Conservation (phyloP, 2,888 invertebrate genomes). For the Harpalus rufipes region DNA sequence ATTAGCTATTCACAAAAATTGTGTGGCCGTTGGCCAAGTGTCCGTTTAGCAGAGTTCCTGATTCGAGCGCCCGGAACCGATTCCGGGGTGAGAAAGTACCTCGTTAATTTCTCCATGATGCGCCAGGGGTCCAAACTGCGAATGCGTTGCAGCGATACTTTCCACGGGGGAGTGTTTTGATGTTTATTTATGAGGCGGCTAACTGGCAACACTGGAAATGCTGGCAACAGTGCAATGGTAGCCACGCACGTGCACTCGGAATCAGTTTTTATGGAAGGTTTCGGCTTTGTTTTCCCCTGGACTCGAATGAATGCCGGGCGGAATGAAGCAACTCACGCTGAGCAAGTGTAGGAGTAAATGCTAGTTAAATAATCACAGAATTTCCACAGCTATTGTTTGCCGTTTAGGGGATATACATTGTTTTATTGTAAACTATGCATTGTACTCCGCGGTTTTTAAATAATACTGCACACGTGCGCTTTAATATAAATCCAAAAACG, state of each 20-base stretch:
- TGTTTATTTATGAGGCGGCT: slow-evolving; percentile 55
- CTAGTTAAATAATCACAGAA: slow-evolving; percentile 12
- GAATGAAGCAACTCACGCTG: background rate
- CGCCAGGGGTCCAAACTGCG: slow-evolving; percentile 13
- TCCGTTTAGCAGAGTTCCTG: slow-evolving; percentile 21
- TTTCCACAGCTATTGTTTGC: background rate
- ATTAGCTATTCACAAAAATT: slow-evolving; percentile 28
- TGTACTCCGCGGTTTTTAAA: background rate
- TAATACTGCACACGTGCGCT: no score
- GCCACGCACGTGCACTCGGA: slow-evolving; percentile 21
- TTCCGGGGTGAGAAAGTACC: slow-evolving; percentile 19
- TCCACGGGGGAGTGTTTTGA: slow-evolving; percentile 54
- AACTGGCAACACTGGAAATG: slow-evolving; percentile 12
- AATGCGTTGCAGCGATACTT: slow-evolving; percentile 55
- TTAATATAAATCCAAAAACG: no score
- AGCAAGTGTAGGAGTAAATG: slow-evolving; percentile 4
- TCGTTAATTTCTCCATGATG: slow-evolving; percentile 17
- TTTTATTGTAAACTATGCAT: background rate
- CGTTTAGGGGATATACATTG: slow-evolving; percentile 22
- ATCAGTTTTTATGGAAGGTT: slow-evolving; percentile 31
- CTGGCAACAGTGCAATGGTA: background rate
- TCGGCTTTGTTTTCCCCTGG: slow-evolving; percentile 17
- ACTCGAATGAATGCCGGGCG: background rate
- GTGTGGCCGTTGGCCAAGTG: slow-evolving; percentile 26
- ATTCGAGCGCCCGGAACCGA: slow-evolving; percentile 14